phyloP scores from a whole-genome alignment of 2,797 vertebrate species.

The Anas georgica region DNA sequence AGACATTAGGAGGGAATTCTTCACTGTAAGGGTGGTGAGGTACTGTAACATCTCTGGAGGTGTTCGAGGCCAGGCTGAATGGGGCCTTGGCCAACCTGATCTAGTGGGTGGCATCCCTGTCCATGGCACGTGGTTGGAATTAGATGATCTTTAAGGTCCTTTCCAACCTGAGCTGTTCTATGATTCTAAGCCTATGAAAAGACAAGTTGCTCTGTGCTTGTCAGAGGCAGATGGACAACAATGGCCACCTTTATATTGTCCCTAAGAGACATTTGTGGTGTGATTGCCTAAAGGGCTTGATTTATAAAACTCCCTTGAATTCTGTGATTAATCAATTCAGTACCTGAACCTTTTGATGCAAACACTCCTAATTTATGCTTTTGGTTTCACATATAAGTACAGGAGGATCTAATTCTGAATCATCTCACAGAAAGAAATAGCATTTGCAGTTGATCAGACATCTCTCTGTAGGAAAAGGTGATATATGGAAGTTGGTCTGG shows the following conservation, averaged over 20 bases:
- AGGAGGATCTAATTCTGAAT: neutral
- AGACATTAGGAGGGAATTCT: too few relatives aligned
- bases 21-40: too few relatives aligned
- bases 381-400: neutral
- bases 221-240: neutral
- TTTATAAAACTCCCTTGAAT: neutral
- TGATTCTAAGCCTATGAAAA: neutral
- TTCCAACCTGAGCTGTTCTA: too few relatives aligned
- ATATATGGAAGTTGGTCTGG: neutral
- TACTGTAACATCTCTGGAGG: too few relatives aligned
- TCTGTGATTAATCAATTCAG: neutral
- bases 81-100: too few relatives aligned
- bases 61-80: too few relatives aligned
- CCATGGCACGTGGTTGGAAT: too few relatives aligned
- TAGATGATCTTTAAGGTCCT: too few relatives aligned
- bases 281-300: neutral
- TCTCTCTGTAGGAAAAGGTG: neutral
- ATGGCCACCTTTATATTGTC: neutral
- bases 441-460: neutral
- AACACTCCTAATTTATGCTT: neutral
- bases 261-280: neutral
- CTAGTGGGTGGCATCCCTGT: too few relatives aligned
- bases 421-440: neutral
- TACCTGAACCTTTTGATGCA: neutral
- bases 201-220: neutral